Evolutionary conservation across 2,888 invertebrate species (phyloP), one percentile per base, ranked within the genome.

Genomic region (Polietes domitor): DNA sequence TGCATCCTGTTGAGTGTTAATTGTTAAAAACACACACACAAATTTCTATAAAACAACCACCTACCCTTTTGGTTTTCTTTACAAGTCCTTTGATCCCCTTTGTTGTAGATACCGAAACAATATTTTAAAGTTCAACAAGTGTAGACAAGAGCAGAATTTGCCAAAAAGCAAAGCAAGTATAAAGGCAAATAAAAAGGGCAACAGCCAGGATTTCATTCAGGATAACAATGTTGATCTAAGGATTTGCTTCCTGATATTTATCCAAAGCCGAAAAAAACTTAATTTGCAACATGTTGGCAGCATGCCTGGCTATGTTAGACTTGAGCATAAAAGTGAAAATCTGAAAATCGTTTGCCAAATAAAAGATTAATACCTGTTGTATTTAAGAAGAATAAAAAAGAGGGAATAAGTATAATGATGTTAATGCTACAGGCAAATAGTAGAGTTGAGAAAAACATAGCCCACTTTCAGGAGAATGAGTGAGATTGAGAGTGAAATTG

Each of bases 1-100:
- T 77, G 55, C 73, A 78, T 85, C 79, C 82, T 82, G 85, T 73
- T 74, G 74, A 68, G 28, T 65, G 41, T 76, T 84, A 81, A 81
- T 81, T 84, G 78, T 79, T 72, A 26, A 58, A 47, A n/a, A 47
- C n/a, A 5, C n/a, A 47, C 12, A 47, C 15, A 47, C 47, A 47
- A 47, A 1, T 4, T n/a, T 7, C n/a, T 47, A 47, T n/a, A n/a
- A 12, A 1, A 47, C 15, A 7, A 4, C 41, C 32, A 32, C 37
- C 37, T 37, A n/a, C n/a, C 47, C 47, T 47, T 2, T n/a, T n/a
- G n/a, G n/a, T n/a, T n/a, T n/a, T n/a, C n/a, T n/a, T 47, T n/a
- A 41, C 1, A 5, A 47, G 15, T 47, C n/a, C 47, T 47, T n/a
- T 47, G 2, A 37, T 37, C 37, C 37, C n/a, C n/a, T n/a, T n/a